phyloP scores from a whole-genome alignment of 1,140 invertebrate genomes.

The Leptinotarsa texana region DNA sequence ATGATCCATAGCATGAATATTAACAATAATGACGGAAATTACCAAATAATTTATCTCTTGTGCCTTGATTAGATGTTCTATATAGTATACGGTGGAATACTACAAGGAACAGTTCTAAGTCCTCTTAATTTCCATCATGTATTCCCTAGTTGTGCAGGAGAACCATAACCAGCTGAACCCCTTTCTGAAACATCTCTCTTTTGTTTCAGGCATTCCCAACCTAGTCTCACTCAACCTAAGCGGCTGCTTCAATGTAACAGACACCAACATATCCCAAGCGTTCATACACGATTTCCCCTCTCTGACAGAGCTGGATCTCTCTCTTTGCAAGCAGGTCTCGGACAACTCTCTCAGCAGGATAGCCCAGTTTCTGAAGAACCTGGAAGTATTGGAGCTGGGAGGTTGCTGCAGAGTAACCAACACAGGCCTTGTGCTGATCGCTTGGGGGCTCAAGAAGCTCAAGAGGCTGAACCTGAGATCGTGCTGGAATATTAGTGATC shows the following conservation, averaged over 20 bases:
- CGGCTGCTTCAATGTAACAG: constrained; percentile 91
- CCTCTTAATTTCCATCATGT: not conserved
- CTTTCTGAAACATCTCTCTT: not conserved
- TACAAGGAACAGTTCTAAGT: too few species aligned
- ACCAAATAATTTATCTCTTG: too few species aligned
- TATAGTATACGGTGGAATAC: too few species aligned
- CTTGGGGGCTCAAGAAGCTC: constrained; percentile 83
- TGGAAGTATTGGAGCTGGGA: constrained; percentile 85
- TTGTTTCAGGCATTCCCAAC: constrained; percentile 71
- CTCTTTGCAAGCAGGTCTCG: constrained; percentile 92
- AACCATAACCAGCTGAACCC: not conserved
- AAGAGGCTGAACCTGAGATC: constrained; percentile 84
- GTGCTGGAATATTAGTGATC: constrained; percentile 89
- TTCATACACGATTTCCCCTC: constrained; percentile 74
- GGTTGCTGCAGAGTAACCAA: constrained; percentile 92
- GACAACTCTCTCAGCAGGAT: constrained; percentile 83
- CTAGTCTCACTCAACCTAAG: constrained; percentile 86
- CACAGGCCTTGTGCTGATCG: constrained; percentile 79
- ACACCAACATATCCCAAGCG: constrained; percentile 78
- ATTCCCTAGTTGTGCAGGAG: not conserved
- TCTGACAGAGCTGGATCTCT: constrained; percentile 82
- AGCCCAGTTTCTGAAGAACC: constrained; percentile 82
- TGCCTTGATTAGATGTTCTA: too few species aligned
- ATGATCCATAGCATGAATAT: too few species aligned
- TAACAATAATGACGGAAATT: too few species aligned